Conservation (phyloP, 2,113 vertebrate genomes). For the Ammodramus savannarum region DNA sequence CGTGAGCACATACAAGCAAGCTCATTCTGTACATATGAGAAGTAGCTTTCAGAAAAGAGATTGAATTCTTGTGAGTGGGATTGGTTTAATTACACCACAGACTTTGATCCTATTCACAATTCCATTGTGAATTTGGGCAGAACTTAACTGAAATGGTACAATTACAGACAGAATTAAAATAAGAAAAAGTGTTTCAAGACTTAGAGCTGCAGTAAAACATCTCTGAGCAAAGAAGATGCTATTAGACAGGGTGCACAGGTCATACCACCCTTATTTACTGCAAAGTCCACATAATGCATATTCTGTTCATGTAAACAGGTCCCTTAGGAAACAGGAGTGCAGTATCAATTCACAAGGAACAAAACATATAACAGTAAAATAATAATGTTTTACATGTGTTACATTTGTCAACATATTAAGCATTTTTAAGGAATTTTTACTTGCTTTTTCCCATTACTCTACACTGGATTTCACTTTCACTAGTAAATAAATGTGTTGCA, state of each 20-base stretch:
- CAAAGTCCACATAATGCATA: not conserved
- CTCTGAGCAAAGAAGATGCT: not conserved
- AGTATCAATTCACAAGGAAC: not conserved
- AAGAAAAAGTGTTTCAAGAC: not conserved
- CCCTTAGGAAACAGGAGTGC: not conserved
- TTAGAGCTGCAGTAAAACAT: not conserved
- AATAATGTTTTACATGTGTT: not conserved
- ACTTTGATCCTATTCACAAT: slow-evolving; percentile 14
- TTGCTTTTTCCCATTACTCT: not conserved
- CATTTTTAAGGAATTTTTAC: not conserved
- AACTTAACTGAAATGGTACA: not conserved
- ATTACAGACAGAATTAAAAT: not conserved
- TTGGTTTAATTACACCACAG: slow-evolving; percentile 15
- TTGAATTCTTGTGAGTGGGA: not conserved
- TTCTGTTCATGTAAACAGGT: not conserved
- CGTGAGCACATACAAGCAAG: not conserved
- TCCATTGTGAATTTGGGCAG: not conserved
- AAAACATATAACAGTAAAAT: not conserved
- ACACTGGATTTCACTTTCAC: not conserved
- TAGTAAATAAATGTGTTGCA: not conserved
- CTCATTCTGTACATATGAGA: not conserved
- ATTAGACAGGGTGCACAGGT: not conserved
- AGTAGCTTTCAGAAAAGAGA: not conserved
- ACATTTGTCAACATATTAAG: not conserved
- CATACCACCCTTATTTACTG: not conserved